phyloP scores from a whole-genome alignment of 2,113 vertebrate species.

The Recurvirostra avosetta region DNA sequence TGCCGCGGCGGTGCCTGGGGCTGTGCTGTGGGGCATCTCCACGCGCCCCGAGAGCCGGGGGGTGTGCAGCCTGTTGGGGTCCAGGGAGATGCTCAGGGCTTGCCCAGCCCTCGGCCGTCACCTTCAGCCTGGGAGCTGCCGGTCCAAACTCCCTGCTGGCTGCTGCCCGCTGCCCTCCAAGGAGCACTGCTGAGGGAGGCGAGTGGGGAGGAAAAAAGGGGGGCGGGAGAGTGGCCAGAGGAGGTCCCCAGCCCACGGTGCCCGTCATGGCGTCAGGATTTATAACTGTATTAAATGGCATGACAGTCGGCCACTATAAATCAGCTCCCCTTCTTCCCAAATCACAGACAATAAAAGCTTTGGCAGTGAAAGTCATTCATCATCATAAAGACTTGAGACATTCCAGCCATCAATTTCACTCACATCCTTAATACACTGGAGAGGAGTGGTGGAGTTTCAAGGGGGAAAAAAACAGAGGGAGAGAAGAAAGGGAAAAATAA shows the following conservation, averaged over 20 bases:
- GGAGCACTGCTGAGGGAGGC: background rate
- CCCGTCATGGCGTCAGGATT: slow-evolving; percentile 80
- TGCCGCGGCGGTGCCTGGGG: background rate
- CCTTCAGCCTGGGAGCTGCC: background rate
- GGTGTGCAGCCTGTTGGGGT: background rate
- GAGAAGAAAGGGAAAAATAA: slow-evolving; percentile 57
- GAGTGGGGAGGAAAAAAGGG: background rate
- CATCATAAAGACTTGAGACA: slow-evolving; percentile 92
- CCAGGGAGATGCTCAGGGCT: background rate
- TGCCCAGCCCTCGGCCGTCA: background rate
- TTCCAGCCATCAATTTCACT: slow-evolving; percentile 92
- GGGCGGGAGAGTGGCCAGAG: background rate
- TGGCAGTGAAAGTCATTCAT: slow-evolving; percentile 91
- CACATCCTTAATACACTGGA: slow-evolving; percentile 83
- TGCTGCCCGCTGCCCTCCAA: background rate
- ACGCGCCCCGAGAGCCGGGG: too few relatives aligned
- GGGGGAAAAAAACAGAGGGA: background rate
- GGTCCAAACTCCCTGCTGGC: background rate
- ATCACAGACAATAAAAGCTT: slow-evolving; percentile 89
- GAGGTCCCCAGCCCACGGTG: slow-evolving; percentile 14
- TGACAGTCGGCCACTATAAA: slow-evolving; percentile 89
- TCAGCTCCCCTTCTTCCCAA: slow-evolving; percentile 87
- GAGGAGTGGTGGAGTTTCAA: slow-evolving; percentile 64
- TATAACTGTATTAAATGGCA: slow-evolving; percentile 94
- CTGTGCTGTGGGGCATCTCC: background rate